Evolutionary conservation across 2,888 invertebrate species (phyloP).

Genomic region (Orchestes rusci): DNA sequence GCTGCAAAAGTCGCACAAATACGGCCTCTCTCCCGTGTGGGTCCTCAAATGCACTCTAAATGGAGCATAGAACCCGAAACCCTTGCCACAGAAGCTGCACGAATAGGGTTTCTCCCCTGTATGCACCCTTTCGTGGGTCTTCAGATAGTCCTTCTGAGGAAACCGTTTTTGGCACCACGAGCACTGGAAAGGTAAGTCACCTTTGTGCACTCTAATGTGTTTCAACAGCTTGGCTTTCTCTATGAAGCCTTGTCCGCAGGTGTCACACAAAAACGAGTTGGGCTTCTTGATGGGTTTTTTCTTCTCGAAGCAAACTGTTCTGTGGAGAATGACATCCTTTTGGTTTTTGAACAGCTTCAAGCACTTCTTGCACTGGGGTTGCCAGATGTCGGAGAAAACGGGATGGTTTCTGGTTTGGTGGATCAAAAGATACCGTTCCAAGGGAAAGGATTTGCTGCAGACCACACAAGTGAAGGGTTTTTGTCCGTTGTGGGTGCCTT

Average conservation of each 20-base stretch:
- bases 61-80: conserved; percentile 53
- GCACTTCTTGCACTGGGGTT: conserved; percentile 38
- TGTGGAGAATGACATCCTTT: conserved; percentile 44
- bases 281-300: conserved; percentile 29
- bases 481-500: conserved; percentile 48
- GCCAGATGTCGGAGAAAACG: conserved; percentile 38
- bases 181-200: conserved; percentile 44
- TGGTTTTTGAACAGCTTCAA: conserved; percentile 34
- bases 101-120: conserved; percentile 55
- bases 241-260: conserved; percentile 37
- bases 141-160: conserved; percentile 42
- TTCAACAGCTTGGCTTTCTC: conserved; percentile 33
- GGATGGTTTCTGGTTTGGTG: conserved; percentile 37
- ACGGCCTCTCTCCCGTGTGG: conserved; percentile 53
- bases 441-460: conserved; percentile 49
- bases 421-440: conserved; percentile 38
- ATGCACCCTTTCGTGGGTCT: conserved; percentile 53
- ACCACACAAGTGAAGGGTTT: conserved; percentile 48
- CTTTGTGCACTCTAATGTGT: conserved; percentile 44
- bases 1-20: conserved; percentile 41
- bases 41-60: conserved; percentile 53
- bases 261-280: conserved; percentile 32
- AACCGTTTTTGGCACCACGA: conserved; percentile 49
- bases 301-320: conserved; percentile 29
- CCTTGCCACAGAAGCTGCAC: conserved; percentile 53